phyloP scores from a whole-genome alignment of 1,140 invertebrate species.

The Phthorimaea operculella region DNA sequence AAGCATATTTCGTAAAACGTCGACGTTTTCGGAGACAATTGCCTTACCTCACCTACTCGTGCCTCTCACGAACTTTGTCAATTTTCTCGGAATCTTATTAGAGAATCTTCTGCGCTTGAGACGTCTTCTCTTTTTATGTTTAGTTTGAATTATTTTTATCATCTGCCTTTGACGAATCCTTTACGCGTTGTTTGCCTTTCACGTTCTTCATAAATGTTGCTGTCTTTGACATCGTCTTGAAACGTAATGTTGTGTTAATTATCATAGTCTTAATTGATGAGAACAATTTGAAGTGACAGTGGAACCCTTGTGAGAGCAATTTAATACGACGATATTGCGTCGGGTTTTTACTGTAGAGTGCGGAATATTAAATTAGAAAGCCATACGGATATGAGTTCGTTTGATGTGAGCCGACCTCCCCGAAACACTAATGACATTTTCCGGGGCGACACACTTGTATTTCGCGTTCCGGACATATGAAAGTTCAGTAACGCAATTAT shows the following conservation, averaged over 20 bases:
- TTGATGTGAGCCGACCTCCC: constrained; percentile 48
- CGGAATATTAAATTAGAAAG: constrained; percentile 58
- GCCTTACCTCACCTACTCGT: constrained; percentile 66
- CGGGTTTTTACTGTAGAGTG: constrained; percentile 47
- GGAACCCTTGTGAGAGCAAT: constrained; percentile 38
- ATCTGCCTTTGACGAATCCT: not conserved
- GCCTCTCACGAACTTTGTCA: constrained; percentile 65
- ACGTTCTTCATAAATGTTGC: not conserved
- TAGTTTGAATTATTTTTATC: constrained; percentile 1
- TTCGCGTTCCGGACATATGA: not conserved
- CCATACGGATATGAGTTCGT: constrained; percentile 49
- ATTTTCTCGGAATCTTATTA: constrained; percentile 65
- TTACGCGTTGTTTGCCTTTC: not conserved
- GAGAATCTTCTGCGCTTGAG: constrained; percentile 46
- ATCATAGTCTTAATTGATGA: not conserved
- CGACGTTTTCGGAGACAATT: constrained; percentile 67
- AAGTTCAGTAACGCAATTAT: constrained; percentile 1
- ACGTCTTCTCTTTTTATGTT: constrained; percentile 19
- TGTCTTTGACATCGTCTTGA: not conserved
- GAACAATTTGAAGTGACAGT: constrained; percentile 4
- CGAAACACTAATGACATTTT: constrained; percentile 58
- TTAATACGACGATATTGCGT: constrained; percentile 43
- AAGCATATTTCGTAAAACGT: constrained; percentile 68
- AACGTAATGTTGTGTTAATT: not conserved
- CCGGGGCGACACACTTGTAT: constrained; percentile 23